Percentiles rank a stretch among this genome's conserved stretches.
Evolutionary conservation across 2,888 invertebrate species (phyloP).

Genomic region (Coenonympha glycerion): DNA sequence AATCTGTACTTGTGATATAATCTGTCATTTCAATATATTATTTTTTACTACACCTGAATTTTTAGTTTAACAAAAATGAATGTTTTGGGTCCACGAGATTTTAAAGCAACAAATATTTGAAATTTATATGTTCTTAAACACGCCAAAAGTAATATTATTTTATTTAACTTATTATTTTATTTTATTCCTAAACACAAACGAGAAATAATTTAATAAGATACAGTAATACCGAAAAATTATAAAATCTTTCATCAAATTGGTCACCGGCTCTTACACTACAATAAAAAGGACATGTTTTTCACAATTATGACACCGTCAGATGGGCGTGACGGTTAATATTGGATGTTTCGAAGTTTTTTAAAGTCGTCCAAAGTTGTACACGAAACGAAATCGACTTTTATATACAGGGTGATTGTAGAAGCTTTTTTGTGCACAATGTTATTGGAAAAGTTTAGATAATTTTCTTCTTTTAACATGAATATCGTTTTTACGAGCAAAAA

Average conservation of each 20-base stretch:
- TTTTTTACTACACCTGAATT: too few relatives aligned
- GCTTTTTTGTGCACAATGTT: slow-evolving; percentile 8
- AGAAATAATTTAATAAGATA: neutral
- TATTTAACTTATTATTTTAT: too few relatives aligned
- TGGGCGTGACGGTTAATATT: slow-evolving; percentile 51
- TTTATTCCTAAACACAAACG: too few relatives aligned
- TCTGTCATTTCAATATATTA: too few relatives aligned
- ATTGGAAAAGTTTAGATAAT: neutral
- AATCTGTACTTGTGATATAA: too few relatives aligned
- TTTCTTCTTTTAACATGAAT: too few relatives aligned
- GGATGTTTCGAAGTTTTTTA: slow-evolving; percentile 40
- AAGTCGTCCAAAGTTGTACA: slow-evolving; percentile 32
- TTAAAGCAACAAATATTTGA: too few relatives aligned
- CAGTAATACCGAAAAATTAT: neutral
- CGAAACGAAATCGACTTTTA: slow-evolving; percentile 10
- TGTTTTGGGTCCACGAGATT: too few relatives aligned
- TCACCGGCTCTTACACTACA: slow-evolving; percentile 1
- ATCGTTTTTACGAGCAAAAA: too few relatives aligned
- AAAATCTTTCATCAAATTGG: neutral
- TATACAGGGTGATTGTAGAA: slow-evolving; percentile 19
- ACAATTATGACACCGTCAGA: slow-evolving; percentile 63
- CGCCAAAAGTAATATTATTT: too few relatives aligned
- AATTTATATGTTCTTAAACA: too few relatives aligned
- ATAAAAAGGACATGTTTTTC: slow-evolving; percentile 41
- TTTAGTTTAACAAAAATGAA: too few relatives aligned